Base-by-base conservation (phyloP, 1,140 invertebrate genomes). In the Diorhabda carinulata region DNA sequence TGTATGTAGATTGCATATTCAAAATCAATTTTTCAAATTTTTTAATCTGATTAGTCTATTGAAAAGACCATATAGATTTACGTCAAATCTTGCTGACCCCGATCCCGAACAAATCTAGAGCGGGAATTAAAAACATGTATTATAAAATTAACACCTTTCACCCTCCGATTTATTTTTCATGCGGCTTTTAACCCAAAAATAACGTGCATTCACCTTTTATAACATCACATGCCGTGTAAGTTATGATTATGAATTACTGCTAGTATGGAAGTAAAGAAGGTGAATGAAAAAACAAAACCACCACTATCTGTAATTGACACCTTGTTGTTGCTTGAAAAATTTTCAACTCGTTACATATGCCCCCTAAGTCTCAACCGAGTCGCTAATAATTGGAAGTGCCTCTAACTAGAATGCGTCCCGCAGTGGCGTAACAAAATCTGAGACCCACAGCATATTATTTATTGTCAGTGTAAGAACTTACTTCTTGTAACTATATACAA, bases 301-400 rank as follows among this genome's bases (percentile, higher is more conserved):
- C 41, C 61, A 62, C 64, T 65, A 65, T 65, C 64, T 65, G 64
- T 65, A 65, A 65, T 65, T 65, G 64, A 65, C 64, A 57, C 64
- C 64, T 65, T 65, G 64, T 65, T 65, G 64, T 40, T 65, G 64
- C 52, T 65, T 40, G 25, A 65, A 65, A 65, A 65, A 65, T 65
- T 40, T 47, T 52, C 64, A 65, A 65, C 64, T 65, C 64, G 64
- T 65, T 65, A 65, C 64, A 65, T 65, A 65, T 65, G 64, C 64
- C 64, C 64, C 64, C 64, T 65, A 65, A 65, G 64, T 65, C 56
- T 57, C 40, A 57, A 52, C 47, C 47, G 64, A 65, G 64, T 43
- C 47, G 56, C 43, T 47, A 65, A 65, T 65, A 65, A 65, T 65
- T 65, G 64, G 64, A 65, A 65, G 47, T 65, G 64, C 64, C 64